Evolutionary conservation across 1,140 invertebrate species (phyloP).

Genomic region (Plectrocnemia conspersa): DNA sequence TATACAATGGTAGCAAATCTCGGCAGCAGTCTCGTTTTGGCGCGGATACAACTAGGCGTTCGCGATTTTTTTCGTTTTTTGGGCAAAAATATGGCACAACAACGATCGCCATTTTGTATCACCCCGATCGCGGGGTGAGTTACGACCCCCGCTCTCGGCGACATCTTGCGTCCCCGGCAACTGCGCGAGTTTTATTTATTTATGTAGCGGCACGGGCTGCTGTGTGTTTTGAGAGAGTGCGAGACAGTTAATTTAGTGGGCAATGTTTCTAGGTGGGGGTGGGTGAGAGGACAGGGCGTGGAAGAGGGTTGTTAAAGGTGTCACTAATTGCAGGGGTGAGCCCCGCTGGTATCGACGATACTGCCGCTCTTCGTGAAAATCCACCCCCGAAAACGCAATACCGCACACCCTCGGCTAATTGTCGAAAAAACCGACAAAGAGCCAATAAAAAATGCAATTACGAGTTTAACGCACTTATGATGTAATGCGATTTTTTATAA

Average conservation of each 20-base stretch:
- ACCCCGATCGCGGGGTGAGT: neutral
- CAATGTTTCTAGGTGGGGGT: slow-evolving; percentile 4
- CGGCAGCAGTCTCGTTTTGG: too few species aligned
- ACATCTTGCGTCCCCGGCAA: slow-evolving; percentile 1
- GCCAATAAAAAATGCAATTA: too few species aligned
- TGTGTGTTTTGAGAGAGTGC: slow-evolving; percentile 9
- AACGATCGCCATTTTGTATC: slow-evolving; percentile 6
- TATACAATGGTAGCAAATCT: too few species aligned
- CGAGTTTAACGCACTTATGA: too few species aligned
- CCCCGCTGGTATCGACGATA: too few species aligned
- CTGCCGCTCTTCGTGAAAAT: too few species aligned
- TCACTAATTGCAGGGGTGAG: slow-evolving; percentile 8
- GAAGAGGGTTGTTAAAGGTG: slow-evolving; percentile 2
- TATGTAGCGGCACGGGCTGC: slow-evolving; percentile 10
- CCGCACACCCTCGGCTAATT: too few species aligned
- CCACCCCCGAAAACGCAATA: too few species aligned
- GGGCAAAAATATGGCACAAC: neutral
- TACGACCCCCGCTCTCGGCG: neutral
- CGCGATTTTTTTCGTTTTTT: too few species aligned
- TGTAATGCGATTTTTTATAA: too few species aligned
- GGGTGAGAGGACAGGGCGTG: neutral
- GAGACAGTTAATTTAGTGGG: slow-evolving; percentile 11
- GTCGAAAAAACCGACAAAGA: too few species aligned
- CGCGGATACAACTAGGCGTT: too few species aligned
- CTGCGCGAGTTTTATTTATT: slow-evolving; percentile 9